Base-by-base conservation (phyloP, 2,113 vertebrate genomes). In the Brachionichthys hirsutus region DNA sequence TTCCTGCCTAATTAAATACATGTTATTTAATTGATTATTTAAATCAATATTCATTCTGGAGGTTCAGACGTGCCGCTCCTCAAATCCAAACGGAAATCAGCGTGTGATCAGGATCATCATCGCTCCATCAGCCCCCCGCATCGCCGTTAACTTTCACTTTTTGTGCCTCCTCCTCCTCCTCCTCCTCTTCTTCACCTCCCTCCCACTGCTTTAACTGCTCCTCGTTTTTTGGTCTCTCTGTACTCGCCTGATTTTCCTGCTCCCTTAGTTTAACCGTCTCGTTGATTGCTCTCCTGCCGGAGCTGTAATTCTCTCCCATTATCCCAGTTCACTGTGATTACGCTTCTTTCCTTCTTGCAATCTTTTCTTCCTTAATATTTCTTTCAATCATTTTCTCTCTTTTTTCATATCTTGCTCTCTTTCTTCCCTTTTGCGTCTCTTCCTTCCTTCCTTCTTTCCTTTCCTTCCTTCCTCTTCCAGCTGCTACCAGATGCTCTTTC, bases 141-240 rank as follows among this genome's bases (percentile, higher is more conserved):
- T 65, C 51, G 65, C 79, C 61, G 60, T 53, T 72, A 61, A 78
- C 67, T 70, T 68, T 62, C 30, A 58, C 70, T 78, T 64, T 66
- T 70, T 68, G 41, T 47, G 69, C 69, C 19, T 58, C 69, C 56
- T 69, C 58, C 58, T 67, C 63, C 1, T 65, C 73, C 11, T 77
- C 78, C 59, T 50, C 81, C 46, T 82, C 73, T 55, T 78, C 61
- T 71, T 85, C 81, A 74, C 79, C 80, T 85, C 56, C 70, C 65
- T 79, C 84, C 73, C 66, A 80, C 83, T 76, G 55, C 54, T 75
- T 74, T 77, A 51, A 73, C 77, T 20, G 38, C 71, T 80, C 62
- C 48, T 46, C n/a, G 12, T 68, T 84, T 73, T 80, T 83, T 75
- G 67, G 67, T 62, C 46, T 62, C 44, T 4, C 56, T 30, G 12